These are phyloP conservation scores for Phyto melanocephala DNA, from an alignment of 2,888 invertebrate genomes.

Conservation along the genomic window DNA sequence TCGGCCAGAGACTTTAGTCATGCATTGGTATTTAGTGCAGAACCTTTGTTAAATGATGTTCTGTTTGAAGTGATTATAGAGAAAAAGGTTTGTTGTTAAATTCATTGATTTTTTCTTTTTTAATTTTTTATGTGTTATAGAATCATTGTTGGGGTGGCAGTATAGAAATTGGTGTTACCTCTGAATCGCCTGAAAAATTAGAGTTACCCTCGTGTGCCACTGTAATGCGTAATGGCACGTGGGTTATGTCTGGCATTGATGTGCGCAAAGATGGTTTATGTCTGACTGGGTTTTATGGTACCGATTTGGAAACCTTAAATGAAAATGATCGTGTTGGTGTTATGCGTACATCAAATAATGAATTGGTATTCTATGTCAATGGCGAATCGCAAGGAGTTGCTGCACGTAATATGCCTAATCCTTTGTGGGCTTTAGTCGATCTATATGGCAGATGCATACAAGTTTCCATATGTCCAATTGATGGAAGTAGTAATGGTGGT, in stretches of 20 bases:
- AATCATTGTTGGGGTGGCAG: constrained; percentile 89
- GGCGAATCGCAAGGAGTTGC: constrained; percentile 93
- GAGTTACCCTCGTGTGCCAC: constrained; percentile 88
- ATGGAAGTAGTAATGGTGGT: constrained; percentile 59
- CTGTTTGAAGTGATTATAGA: constrained; percentile 93
- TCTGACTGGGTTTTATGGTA: constrained; percentile 90
- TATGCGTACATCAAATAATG: constrained; percentile 88
- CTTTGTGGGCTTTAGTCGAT: constrained; percentile 88
- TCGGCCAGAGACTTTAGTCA: constrained; percentile 91
- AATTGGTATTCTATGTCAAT: constrained; percentile 92
- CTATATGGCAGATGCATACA: constrained; percentile 91
- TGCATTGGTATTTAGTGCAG: constrained; percentile 90
- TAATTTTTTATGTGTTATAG: constrained; percentile 78
- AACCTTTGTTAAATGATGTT: constrained; percentile 88
- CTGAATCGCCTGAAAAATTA: constrained; percentile 84
- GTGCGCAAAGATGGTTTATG: constrained; percentile 91
- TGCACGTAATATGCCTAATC: constrained; percentile 85
- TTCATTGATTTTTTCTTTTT: constrained; percentile 41
- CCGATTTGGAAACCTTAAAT: constrained; percentile 88
- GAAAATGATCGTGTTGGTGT: constrained; percentile 92
- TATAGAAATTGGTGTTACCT: constrained; percentile 87
- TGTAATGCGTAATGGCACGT: constrained; percentile 88
- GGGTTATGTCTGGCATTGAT: constrained; percentile 94
- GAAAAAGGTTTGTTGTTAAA: constrained; percentile 84
- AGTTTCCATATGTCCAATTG: constrained; percentile 81